A percentile compares a stretch with the other conserved stretches of the same genome.
phyloP scores from a whole-genome alignment of 1,140 invertebrate species.

The Drosophila insularis region DNA sequence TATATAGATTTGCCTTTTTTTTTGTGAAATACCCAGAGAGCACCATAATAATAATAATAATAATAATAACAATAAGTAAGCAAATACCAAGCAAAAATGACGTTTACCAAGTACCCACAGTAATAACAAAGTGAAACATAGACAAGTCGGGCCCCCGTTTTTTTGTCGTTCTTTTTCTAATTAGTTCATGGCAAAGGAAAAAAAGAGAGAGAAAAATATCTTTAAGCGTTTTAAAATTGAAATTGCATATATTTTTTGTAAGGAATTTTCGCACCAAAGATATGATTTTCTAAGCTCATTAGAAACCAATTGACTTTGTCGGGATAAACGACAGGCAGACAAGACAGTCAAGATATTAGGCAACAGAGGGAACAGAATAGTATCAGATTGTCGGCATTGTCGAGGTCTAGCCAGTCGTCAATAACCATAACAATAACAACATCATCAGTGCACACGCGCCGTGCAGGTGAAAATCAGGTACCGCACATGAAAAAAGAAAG shows the following conservation, averaged over 20 bases:
- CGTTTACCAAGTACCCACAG: slow-evolving; percentile 38
- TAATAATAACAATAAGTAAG: slow-evolving; percentile 14
- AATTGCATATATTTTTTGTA: too few relatives aligned
- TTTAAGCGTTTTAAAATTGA: neutral
- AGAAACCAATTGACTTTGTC: slow-evolving; percentile 73
- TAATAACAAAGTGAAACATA: slow-evolving; percentile 13
- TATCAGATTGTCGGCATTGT: slow-evolving; percentile 56
- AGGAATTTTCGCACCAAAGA: neutral
- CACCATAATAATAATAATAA: neutral
- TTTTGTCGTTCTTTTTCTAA: neutral
- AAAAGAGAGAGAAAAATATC: neutral
- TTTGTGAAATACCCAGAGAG: slow-evolving; percentile 31
- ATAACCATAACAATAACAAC: neutral
- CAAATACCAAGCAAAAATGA: slow-evolving; percentile 30
- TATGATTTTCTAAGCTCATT: slow-evolving; percentile 55
- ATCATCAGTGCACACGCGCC: neutral
- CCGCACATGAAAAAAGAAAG: too few relatives aligned
- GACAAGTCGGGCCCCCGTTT: slow-evolving; percentile 19
- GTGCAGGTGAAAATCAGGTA: neutral
- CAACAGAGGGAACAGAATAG: slow-evolving; percentile 26
- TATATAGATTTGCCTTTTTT: slow-evolving; percentile 1
- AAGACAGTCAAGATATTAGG: neutral
- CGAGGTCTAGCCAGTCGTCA: neutral
- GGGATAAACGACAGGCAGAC: slow-evolving; percentile 58
- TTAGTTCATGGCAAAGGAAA: neutral